Evolutionary conservation across 2,113 vertebrate species (phyloP), one percentile per base, ranked within the genome.

Genomic region (Triplophysa siluroides): DNA sequence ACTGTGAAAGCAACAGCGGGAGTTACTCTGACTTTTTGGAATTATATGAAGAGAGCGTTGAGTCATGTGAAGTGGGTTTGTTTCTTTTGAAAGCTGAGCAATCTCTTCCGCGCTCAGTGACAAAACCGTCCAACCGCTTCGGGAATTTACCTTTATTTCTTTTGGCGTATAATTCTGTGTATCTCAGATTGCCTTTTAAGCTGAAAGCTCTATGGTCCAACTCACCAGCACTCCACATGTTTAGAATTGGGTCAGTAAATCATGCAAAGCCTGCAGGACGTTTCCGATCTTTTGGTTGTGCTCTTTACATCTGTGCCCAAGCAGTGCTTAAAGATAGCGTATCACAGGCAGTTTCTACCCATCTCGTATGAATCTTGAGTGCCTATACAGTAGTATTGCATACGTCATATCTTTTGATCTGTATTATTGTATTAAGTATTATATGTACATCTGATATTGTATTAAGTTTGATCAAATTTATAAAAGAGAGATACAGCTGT

Each of bases 11-110:
- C 68, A 70, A 24, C 52, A 72, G 9, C 69, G 33, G 29, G 69
- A 52, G 14, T 58, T 58, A 38, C 52, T 58, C 50, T 58, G 24
- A n/a, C 68, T 54, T 18, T 43, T 43, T 43, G 52, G 13, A 72
- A 58, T 72, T 58, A 72, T 72, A 58, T 19, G 58, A 72, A 38
- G 69, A 72, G 19, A 72, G 19, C 19, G 29, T 72, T 33, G 69
- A 72, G 69, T 58, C 69, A 58, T 58, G 69, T 72, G 69, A 72
- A 58, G 29, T 72, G 4, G 4, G 68, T 50, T 29, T 54, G 23
- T 70, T 70, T 29, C 29, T 72, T 38, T 29, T 58, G 69, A 71
- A 71, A 33, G 69, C 69, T 56, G 33, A 33, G 33, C 52, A 33
- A 54, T 71, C 47, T 29, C 23, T 18, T 18, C 19, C 38, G 33